Percentiles rank a stretch among this genome's conserved stretches.
Evolutionary conservation across 30 jellyfish, hydroid and myxozoan species (phyloP).

Genomic region (Hydra vulgaris): DNA sequence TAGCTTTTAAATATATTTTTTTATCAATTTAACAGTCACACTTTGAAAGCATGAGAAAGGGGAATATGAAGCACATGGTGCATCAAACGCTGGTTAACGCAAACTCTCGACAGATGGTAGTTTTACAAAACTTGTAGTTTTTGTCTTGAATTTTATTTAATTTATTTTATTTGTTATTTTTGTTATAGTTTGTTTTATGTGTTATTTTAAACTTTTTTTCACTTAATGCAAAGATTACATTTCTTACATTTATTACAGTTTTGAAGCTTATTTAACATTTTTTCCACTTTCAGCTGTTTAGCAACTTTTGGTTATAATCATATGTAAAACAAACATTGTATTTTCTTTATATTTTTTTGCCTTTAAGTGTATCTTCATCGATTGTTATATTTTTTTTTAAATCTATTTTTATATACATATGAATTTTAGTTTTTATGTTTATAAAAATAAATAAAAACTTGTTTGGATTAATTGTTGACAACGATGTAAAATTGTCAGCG

Average conservation of each 20-base stretch:
- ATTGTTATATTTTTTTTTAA: no score
- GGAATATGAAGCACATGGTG: not conserved
- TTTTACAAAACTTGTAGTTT: not conserved
- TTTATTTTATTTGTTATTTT: not conserved
- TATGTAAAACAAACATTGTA: not conserved
- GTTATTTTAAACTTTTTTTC: not conserved
- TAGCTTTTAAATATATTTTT: not conserved
- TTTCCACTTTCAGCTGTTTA: not conserved
- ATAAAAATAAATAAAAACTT: not conserved
- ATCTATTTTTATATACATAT: not conserved
- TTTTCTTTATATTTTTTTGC: no score
- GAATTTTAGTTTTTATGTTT: not conserved
- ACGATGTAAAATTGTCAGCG: not conserved
- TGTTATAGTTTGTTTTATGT: not conserved
- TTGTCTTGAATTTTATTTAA: not conserved
- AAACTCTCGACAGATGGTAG: not conserved
- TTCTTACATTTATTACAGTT: not conserved
- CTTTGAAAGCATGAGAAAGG: not conserved
- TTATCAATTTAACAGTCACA: not conserved
- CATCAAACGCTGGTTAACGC: not conserved
- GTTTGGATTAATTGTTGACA: not conserved
- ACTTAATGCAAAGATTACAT: not conserved
- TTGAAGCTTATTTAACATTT: not conserved
- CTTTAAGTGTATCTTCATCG: not conserved
- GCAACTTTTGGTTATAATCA: not conserved